A percentile compares a stretch with the other conserved stretches of the same genome.
phyloP scores from a whole-genome alignment of 2,113 vertebrate genomes.

The Pollachius pollachius region DNA sequence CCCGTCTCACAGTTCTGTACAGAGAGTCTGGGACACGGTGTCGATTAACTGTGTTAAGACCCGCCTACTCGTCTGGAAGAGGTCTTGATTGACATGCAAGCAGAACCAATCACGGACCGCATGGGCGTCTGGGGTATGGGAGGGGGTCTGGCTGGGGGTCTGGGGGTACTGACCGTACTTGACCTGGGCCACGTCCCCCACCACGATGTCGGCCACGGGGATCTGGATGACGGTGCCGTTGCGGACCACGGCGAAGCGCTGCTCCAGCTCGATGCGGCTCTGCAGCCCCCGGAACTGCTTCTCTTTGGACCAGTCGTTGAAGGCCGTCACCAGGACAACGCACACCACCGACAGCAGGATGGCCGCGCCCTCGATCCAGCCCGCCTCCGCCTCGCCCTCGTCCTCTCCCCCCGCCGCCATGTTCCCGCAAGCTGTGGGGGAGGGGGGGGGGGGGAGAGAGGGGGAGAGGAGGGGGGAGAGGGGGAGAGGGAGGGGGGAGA shows the following conservation, averaged over 20 bases:
- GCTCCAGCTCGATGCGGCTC: constrained; percentile 82
- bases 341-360: constrained; percentile 82
- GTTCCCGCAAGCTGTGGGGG: constrained; percentile 67
- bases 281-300: constrained; percentile 84
- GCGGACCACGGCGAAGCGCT: constrained; percentile 70
- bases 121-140: no score
- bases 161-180: constrained; percentile 76
- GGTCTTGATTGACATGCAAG: no score
- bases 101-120: no score
- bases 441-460: not conserved
- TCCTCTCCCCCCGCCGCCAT: constrained; percentile 66
- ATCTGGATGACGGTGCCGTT: constrained; percentile 75
- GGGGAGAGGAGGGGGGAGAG: not conserved
- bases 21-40: no score
- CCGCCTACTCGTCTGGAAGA: no score
- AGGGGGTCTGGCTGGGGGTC: not conserved
- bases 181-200: constrained; percentile 81
- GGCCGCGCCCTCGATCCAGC: constrained; percentile 84
- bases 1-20: no score
- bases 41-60: no score
- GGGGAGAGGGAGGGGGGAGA: no score
- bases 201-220: constrained; percentile 79
- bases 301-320: constrained; percentile 88
- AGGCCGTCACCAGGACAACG: constrained; percentile 83
- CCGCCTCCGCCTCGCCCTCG: constrained; percentile 77